These are phyloP conservation scores for Mormyrops boulengeri DNA, from an alignment of 2,797 vertebrate species.

Conservation along the genomic window DNA sequence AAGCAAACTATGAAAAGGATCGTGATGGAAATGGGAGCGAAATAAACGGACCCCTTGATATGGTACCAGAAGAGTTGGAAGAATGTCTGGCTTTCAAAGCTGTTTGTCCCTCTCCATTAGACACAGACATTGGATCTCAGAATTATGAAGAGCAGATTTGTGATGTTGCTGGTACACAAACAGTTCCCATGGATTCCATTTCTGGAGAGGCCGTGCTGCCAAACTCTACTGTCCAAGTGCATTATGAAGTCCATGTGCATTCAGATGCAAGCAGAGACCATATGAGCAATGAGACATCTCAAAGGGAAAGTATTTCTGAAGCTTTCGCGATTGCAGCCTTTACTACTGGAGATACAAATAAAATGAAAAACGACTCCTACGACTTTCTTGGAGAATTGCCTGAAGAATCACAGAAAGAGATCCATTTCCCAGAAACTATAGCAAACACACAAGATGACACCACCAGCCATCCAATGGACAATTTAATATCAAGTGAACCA, in stretches of 20 bases:
- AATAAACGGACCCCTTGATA: neutral
- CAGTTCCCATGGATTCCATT: neutral
- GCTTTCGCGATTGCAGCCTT: neutral
- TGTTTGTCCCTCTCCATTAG: neutral
- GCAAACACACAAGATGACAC: neutral
- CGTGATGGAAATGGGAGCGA: neutral
- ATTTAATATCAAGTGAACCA: constrained; percentile 5
- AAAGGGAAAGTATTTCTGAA: neutral
- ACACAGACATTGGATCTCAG: neutral
- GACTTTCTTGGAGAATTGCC: neutral
- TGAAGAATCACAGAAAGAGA: neutral
- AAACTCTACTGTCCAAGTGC: neutral
- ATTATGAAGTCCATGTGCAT: neutral
- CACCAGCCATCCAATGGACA: neutral
- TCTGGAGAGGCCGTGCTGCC: constrained; percentile 2
- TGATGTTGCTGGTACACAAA: neutral
- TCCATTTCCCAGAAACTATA: constrained; percentile 8
- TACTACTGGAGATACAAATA: neutral
- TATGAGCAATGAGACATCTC: neutral
- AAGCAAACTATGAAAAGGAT: neutral
- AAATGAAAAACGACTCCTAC: neutral
- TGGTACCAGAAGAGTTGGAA: neutral
- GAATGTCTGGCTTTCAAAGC: neutral
- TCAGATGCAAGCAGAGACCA: constrained; percentile 6
- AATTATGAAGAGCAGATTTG: neutral